Evolutionary conservation across 2,113 vertebrate species (phyloP), one percentile per base, ranked within the genome.

Genomic region (Cololabis saira): DNA sequence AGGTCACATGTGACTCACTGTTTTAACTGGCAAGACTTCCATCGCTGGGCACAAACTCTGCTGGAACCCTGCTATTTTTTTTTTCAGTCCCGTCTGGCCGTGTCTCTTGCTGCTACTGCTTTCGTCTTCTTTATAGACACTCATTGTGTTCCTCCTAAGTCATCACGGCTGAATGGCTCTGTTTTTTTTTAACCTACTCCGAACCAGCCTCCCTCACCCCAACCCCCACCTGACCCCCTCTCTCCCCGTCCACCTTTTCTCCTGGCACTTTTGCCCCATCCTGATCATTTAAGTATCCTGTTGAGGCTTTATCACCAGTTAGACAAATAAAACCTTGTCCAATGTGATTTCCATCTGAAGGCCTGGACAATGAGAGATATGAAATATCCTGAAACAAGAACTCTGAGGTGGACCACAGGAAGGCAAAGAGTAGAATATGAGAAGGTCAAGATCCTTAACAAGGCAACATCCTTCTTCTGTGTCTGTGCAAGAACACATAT

Each of bases 401-500:
- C 74, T 82, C 74, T 80, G 83, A 84, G 83, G 81, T 78, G 81
- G 84, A 88, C 87, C 81, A n/a, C 88, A 89, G 58, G 69, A 77
- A 81, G 75, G 68, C 67, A 43, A 53, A 71, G 74, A 57, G 57
- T 71, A 74, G 66, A 89, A 90, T 66, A 65, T 67, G 84, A 87
- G 87, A 91, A 92, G 88, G 89, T 90, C 83, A 85, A 83, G 75
- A 82, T 71, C 78, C 78, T 75, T 85, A 76, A 86, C 67, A 74
- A 65, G 85, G 65, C 74, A 82, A 62, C 60, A 72, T 77, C 71
- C 62, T 75, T 70, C 71, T 79, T 73, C 64, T 80, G 57, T 61
- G 65, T 74, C 76, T 67, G 71, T 74, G 52, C 72, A 86, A 70
- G 58, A 87, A 82, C 69, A 82, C 33, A 74, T 19, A 70, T 56